These are phyloP conservation scores for Petrophora chlorosata DNA, from an alignment of 2,888 invertebrate genomes.

Conservation along the genomic window DNA sequence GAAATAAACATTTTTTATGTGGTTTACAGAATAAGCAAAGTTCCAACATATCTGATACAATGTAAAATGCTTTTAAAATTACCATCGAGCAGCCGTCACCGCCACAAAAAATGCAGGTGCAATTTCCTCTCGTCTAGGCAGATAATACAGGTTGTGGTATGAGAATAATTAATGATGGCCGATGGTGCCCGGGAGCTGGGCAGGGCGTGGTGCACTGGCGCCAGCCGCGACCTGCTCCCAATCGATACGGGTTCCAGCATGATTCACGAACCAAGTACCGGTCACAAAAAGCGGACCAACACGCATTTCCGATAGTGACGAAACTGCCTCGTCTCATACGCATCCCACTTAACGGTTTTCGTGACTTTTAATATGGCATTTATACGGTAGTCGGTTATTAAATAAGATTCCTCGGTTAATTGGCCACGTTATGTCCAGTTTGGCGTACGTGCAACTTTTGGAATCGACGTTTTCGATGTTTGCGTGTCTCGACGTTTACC, in stretches of 20 bases:
- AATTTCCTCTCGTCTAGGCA: constrained; percentile 49
- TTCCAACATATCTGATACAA: constrained; percentile 9
- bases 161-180: constrained; percentile 67
- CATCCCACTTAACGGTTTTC: constrained; percentile 74
- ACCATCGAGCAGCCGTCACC: constrained; percentile 9
- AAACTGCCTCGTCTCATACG: constrained; percentile 62
- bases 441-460: constrained; percentile 54
- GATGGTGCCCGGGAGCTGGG: constrained; percentile 60
- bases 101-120: constrained; percentile 55
- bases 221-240: constrained; percentile 58
- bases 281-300: constrained; percentile 61
- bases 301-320: constrained; percentile 70
- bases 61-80: constrained; percentile 19
- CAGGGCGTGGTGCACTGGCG: constrained; percentile 74
- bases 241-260: constrained; percentile 45
- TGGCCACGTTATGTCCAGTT: constrained; percentile 63
- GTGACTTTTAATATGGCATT: constrained; percentile 70
- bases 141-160: constrained; percentile 61
- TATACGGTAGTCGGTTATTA: constrained; percentile 77
- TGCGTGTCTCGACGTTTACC: constrained; percentile 53
- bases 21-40: constrained; percentile 5
- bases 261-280: constrained; percentile 60
- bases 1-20: no score
- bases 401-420: constrained; percentile 73
- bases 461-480: constrained; percentile 59